Evolutionary conservation across 2,797 vertebrate species (phyloP).

Genomic region (Chiloscyllium punctatum): DNA sequence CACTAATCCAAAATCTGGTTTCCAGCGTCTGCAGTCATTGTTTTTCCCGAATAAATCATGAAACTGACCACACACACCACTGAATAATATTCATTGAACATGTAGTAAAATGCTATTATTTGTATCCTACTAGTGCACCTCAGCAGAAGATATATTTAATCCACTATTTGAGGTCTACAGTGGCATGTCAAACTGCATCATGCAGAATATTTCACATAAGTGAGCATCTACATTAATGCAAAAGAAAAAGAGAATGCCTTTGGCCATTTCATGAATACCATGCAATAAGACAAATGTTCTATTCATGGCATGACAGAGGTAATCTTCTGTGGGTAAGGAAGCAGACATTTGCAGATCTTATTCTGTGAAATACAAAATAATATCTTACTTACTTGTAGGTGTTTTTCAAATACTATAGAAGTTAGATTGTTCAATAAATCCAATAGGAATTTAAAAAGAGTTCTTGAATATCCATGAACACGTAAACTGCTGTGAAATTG

Average conservation of each 20-base stretch:
- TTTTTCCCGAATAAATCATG: not conserved
- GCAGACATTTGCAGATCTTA: not conserved
- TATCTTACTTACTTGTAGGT: not conserved
- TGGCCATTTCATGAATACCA: not conserved
- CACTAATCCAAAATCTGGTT: too few relatives aligned
- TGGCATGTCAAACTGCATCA: not conserved
- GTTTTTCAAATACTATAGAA: not conserved
- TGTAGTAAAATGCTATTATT: not conserved
- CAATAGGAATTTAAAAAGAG: not conserved
- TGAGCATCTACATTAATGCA: not conserved
- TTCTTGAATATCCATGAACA: not conserved
- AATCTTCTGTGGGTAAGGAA: not conserved
- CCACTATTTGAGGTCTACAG: too few relatives aligned
- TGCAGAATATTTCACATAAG: not conserved
- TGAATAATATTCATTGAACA: constrained; percentile 27
- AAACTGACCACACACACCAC: not conserved
- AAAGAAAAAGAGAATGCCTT: not conserved
- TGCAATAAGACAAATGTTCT: not conserved
- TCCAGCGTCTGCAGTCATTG: too few relatives aligned
- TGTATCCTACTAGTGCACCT: not conserved
- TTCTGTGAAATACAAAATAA: not conserved
- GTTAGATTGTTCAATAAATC: not conserved
- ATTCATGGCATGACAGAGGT: not conserved
- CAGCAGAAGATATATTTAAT: not conserved
- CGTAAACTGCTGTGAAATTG: not conserved